Base-by-base conservation (phyloP, 2,888 invertebrate genomes). In the Sphaerophoria taeniata region DNA sequence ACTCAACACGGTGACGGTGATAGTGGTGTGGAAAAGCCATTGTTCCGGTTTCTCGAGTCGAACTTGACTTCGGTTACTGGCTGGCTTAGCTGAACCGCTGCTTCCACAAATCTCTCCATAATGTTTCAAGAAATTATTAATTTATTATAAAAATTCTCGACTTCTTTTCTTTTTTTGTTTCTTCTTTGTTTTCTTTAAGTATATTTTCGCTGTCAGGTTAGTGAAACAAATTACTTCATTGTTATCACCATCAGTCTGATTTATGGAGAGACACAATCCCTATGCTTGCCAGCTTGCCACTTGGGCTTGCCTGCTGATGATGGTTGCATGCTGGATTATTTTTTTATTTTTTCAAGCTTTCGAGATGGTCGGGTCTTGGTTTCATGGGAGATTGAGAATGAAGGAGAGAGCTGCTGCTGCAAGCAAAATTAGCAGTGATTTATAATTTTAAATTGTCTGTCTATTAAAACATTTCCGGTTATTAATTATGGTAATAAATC, bases 381-480 rank as follows among this genome's bases (percentile, higher is more conserved):
- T 43, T 12, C 43, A 43, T 43, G 43, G 12, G 9, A 43, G 11
- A 43, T 3, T 24, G 3, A 39, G 12, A n/a, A 34, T 43, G 60
- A 39, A 16, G 24, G 16, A 53, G 12, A 14, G 61, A 67, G 43
- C 45, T 24, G 43, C 45, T 31, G 72, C 76, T 76, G 55, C 72
- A 67, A 80, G 72, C 61, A 69, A 80, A 85, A 85, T 85, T 85
- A 85, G 85, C 80, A 69, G 85, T 85, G 85, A 85, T 85, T 85
- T 80, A 85, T 85, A 85, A 80, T 76, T 85, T 80, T 85, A 85
- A 85, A 85, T 76, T 85, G 85, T 80, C 85, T 80, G 85, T 80
- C 85, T 85, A 85, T 85, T 85, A 80, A 85, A 85, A 85, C 80
- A 80, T 85, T 85, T 85, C 85, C 85, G 85, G 85, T 85, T 85